Percentiles rank a stretch among this genome's conserved stretches.
Conservation (phyloP, 1,140 invertebrate species). For the Aleiodes sp. region DNA sequence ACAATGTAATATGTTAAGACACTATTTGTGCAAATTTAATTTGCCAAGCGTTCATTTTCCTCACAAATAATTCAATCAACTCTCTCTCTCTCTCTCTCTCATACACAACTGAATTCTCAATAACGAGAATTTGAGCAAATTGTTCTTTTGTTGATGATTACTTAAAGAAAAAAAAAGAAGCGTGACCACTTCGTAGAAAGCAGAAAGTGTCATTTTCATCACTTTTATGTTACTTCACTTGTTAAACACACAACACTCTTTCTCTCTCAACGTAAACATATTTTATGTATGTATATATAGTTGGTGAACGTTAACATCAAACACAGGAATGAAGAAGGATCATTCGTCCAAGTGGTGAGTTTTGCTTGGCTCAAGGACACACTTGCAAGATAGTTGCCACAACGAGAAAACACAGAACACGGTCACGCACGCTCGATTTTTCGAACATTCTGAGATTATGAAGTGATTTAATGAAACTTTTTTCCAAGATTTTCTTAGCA, state of each 20-base stretch:
- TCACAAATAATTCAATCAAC: no score
- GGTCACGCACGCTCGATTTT: slow-evolving; percentile 6
- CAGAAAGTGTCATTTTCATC: background rate
- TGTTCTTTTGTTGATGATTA: background rate
- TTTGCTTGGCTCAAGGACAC: background rate
- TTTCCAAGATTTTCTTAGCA: background rate
- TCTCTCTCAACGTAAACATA: background rate
- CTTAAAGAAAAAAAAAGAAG: no score
- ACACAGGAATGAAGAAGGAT: background rate
- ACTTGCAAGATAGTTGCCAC: background rate
- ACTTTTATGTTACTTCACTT: background rate
- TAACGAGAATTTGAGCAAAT: background rate
- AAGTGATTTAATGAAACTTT: background rate
- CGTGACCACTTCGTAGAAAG: background rate
- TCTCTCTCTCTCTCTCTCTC: no score
- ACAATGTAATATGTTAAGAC: background rate
- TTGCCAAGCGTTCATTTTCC: background rate
- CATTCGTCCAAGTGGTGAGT: background rate
- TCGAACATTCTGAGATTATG: background rate
- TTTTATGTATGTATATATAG: background rate
- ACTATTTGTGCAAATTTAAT: background rate
- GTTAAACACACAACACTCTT: background rate
- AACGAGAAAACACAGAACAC: background rate
- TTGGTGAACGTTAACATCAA: background rate
- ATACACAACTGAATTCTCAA: background rate